These are phyloP conservation scores for Bursaphelenchus mucronatus DNA, from an alignment of 1,140 invertebrate genomes.

Conservation along the genomic window DNA sequence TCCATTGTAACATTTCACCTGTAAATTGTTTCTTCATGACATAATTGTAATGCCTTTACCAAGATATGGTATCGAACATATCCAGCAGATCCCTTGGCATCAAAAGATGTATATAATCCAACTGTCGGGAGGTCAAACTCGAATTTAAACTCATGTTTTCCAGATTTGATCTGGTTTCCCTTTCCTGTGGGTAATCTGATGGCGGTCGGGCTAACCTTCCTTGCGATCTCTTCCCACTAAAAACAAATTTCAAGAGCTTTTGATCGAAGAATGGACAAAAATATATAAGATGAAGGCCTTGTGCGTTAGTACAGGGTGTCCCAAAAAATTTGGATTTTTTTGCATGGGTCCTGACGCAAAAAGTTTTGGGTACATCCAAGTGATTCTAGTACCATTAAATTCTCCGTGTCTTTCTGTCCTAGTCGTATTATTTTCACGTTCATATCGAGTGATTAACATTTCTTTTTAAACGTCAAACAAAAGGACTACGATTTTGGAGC, in stretches of 20 bases:
- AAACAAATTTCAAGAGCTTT: background rate
- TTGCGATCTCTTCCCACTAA: constrained; percentile 32
- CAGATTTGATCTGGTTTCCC: constrained; percentile 8
- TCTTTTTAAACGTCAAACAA: too few species aligned
- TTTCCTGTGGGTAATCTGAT: constrained; percentile 20
- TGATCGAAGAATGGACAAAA: background rate
- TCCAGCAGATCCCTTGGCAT: constrained; percentile 24
- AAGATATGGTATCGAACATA: constrained; percentile 32
- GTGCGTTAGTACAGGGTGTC: too few species aligned
- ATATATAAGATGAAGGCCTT: constrained; percentile 6
- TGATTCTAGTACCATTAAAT: too few species aligned
- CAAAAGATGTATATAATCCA: constrained; percentile 30
- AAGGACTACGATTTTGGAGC: too few species aligned
- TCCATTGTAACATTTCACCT: constrained; percentile 26
- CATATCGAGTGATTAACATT: too few species aligned
- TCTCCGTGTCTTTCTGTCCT: too few species aligned
- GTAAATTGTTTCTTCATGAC: constrained; percentile 5
- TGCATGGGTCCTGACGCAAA: too few species aligned
- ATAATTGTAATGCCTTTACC: constrained; percentile 13
- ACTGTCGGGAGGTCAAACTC: constrained; percentile 16
- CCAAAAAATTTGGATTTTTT: too few species aligned
- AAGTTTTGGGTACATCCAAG: too few species aligned
- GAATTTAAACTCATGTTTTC: constrained; percentile 24
- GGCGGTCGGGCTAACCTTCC: constrained; percentile 20
- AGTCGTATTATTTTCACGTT: too few species aligned